Base-by-base conservation (phyloP, 2,797 vertebrate genomes). In the Gadopsis bispinosus region DNA sequence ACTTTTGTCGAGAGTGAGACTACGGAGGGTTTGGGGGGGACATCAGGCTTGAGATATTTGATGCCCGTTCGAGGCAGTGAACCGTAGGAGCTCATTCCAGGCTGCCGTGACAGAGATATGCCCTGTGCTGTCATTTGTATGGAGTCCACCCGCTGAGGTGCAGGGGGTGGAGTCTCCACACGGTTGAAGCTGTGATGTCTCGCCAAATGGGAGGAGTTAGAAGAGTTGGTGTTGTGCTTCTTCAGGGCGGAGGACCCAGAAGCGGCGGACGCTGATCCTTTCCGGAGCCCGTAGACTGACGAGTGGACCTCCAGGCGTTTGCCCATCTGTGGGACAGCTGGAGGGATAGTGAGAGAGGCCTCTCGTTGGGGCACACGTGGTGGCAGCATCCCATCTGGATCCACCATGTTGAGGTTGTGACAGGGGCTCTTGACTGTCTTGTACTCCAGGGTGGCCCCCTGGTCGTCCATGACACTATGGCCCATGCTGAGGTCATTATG, bases 201-300 rank as follows among this genome's bases (percentile, higher is more conserved):
- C 79, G 98, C 96, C 90, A 99, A 95, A 91, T 98, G 98, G 80
- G 98, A 99, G 2, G 98, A 99, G 89, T 99, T 99, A 88, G 98
- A 99, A 60, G 98, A 99, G 95, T 99, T 99, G 90, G 98, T 99
- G 93, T 99, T 99, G 95, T 99, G 98, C 92, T 96, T 95, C 87
- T 95, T 96, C 59, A 96, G 94, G 47, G 37, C 94, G 0, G 94
- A 92, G 26, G 94, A 92, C 12, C 91, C 92, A 2, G 79, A 92
- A 31, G 91, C 90, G 4, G 86, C 86, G 5, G 92, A 92, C 86
- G 85, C 96, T 75, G 93, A 96, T 93, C 95, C 96, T 96, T 97
- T 97, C 82, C 97, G 95, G 0, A 97, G 93, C 1, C 90, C 97
- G 45, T 97, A 98, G 76, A 97, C 96, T 4, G 96, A 95, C 33